phyloP scores from a whole-genome alignment of 2,113 vertebrate species.

The Trichechus manatus region DNA sequence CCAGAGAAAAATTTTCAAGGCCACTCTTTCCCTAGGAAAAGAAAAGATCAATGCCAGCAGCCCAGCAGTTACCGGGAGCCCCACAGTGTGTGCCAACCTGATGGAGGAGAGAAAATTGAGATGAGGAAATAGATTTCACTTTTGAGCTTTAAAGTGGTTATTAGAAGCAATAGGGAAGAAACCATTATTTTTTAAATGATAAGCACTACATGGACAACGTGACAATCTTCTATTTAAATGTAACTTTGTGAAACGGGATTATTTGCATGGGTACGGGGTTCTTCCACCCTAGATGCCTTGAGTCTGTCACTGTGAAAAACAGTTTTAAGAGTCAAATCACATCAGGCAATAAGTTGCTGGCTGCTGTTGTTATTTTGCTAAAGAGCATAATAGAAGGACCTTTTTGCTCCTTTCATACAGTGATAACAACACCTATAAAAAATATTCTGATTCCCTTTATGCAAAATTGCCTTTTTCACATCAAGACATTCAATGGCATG shows the following conservation, averaged over 20 bases:
- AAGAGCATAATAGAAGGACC: neutral
- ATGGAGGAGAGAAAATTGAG: conserved; percentile 71
- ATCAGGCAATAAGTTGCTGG: neutral
- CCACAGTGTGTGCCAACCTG: conserved; percentile 56
- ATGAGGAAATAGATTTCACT: conserved; percentile 80
- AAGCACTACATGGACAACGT: conserved; percentile 75
- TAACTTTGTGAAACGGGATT: conserved; percentile 67
- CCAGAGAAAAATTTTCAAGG: conserved; percentile 64
- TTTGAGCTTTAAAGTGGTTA: conserved; percentile 77
- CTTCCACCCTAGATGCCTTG: neutral
- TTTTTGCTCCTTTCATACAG: neutral
- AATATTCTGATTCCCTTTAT: conserved; percentile 23
- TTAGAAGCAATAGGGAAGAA: conserved; percentile 84
- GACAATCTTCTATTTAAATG: conserved; percentile 78
- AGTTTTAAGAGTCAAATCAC: conserved; percentile 58
- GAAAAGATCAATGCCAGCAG: conserved; percentile 68
- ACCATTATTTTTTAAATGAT: conserved; percentile 82
- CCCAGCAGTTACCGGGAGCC: conserved; percentile 65
- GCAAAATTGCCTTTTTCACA: conserved; percentile 50
- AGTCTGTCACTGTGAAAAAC: conserved; percentile 59
- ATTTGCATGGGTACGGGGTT: conserved; percentile 18
- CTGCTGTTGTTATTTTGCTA: conserved; percentile 41
- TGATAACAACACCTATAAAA: neutral
- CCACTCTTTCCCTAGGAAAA: neutral
- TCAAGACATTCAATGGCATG: neutral